These are phyloP conservation scores for Enteromius mattozi DNA, from an alignment of 2,797 vertebrate genomes.

Conservation along the genomic window DNA sequence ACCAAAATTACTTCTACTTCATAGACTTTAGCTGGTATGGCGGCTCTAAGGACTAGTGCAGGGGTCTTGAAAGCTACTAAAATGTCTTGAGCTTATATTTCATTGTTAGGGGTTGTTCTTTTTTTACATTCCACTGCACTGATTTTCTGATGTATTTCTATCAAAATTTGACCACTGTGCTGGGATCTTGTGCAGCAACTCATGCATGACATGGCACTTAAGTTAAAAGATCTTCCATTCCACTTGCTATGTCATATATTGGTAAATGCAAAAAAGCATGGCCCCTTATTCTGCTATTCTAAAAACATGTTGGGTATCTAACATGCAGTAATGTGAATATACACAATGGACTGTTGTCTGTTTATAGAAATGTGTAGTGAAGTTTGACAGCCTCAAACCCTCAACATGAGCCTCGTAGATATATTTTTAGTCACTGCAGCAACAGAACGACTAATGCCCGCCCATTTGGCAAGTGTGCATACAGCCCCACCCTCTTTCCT, in stretches of 20 bases:
- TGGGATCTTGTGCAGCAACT: not conserved
- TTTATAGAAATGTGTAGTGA: constrained; percentile 20
- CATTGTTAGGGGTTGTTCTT: not conserved
- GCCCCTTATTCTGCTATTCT: constrained; percentile 2
- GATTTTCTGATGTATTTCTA: not conserved
- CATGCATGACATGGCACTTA: not conserved
- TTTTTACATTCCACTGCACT: not conserved
- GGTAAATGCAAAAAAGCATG: not conserved
- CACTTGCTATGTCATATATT: not conserved
- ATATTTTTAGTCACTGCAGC: constrained; percentile 75
- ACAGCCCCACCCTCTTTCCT: constrained; percentile 59
- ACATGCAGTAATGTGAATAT: not conserved
- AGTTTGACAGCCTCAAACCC: not conserved
- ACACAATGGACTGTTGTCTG: not conserved
- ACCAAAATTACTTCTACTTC: constrained; percentile 41
- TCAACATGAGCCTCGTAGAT: constrained; percentile 50
- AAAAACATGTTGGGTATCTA: not conserved
- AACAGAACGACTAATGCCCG: constrained; percentile 70
- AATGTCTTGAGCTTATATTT: not conserved
- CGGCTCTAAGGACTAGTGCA: not conserved
- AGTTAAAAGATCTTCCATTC: not conserved
- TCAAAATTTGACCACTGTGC: not conserved
- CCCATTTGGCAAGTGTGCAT: constrained; percentile 62
- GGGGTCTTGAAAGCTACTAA: not conserved
- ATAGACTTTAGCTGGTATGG: constrained; percentile 9